Evolutionary conservation across 2,888 invertebrate species (phyloP).

Genomic region (Ennomos fuscantarius): DNA sequence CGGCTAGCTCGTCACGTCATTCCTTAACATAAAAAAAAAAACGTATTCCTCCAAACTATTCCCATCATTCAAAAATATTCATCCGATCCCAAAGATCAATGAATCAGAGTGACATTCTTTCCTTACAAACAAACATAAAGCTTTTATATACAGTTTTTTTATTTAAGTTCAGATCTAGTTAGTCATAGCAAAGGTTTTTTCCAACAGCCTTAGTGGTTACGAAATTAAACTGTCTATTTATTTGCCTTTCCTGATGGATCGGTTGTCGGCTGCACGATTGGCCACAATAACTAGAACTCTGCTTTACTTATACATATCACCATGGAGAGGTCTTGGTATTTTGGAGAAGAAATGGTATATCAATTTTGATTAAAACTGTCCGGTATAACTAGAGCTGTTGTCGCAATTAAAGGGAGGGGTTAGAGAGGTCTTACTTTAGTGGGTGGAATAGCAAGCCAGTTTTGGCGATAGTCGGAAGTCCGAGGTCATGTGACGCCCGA

Average conservation of each 20-base stretch:
- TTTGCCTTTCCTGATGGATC: constrained; percentile 68
- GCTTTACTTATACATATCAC: background rate
- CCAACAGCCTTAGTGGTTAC: constrained; percentile 28
- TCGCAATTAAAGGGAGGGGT: constrained; percentile 3
- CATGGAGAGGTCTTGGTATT: constrained; percentile 12
- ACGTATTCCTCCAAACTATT: no score
- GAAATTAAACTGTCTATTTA: constrained; percentile 71
- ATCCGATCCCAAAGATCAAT: no score
- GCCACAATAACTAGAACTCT: constrained; percentile 45
- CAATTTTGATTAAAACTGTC: constrained; percentile 33
- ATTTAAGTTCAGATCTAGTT: background rate
- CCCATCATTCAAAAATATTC: no score
- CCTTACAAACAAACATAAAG: no score
- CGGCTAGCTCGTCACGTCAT: no score
- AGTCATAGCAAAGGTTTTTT: constrained; percentile 20
- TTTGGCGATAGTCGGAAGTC: constrained; percentile 63
- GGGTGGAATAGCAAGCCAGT: constrained; percentile 58
- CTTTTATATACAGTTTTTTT: no score
- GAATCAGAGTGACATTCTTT: no score
- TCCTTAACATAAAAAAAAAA: no score
- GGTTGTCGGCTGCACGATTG: constrained; percentile 52
- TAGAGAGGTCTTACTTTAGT: constrained; percentile 35
- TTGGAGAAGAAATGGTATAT: constrained; percentile 28
- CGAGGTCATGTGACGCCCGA: constrained; percentile 66
- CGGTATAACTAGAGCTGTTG: constrained; percentile 14